Base-by-base conservation (phyloP, 1,140 invertebrate species). In the Drosophila suzukii region DNA sequence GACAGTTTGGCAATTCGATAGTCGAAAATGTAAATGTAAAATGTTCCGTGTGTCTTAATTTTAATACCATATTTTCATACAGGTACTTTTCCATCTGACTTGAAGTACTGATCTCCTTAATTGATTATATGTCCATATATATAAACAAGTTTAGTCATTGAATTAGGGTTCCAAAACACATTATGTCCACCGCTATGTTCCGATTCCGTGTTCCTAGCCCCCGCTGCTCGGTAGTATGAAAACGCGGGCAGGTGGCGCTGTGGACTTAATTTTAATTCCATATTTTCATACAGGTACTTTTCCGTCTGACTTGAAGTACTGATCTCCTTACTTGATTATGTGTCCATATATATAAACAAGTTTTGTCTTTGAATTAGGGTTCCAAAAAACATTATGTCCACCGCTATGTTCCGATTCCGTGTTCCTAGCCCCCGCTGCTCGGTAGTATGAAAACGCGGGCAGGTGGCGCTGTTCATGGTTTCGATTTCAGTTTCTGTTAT, bases 401-500 rank as follows among this genome's bases (percentile, higher is more conserved):
- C 13, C n/a, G 3, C 6, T 8, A 15, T 15, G 41, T 17, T 43
- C n/a, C n/a, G 7, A 17, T n/a, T 43, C 6, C 7, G 8, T 43
- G 41, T 43, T 43, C n/a, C n/a, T 43, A 43, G 41, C n/a, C n/a
- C n/a, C n/a, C n/a, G n/a, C n/a, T n/a, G n/a, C n/a, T 34, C 7
- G 32, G 41, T 17, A 17, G 41, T 43, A 8, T 7, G n/a, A 6
- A 43, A 15, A 8, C n/a, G n/a, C 41, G 41, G 7, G 39, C n/a
- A 15, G n/a, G 39, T 41, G 39, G 39, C 39, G n/a, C 39, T 41
- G 39, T 15, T n/a, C n/a, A n/a, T n/a, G 39, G 41, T 43, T 43
- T 43, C 3, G 7, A 15, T 17, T 43, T 43, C 7, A 43, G 7
- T 43, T 43, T 43, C 41, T 4, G 17, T 8, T 43, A 17, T 20